Conservation (phyloP, 2,888 invertebrate genomes). For the Pristionchus mayeri region DNA sequence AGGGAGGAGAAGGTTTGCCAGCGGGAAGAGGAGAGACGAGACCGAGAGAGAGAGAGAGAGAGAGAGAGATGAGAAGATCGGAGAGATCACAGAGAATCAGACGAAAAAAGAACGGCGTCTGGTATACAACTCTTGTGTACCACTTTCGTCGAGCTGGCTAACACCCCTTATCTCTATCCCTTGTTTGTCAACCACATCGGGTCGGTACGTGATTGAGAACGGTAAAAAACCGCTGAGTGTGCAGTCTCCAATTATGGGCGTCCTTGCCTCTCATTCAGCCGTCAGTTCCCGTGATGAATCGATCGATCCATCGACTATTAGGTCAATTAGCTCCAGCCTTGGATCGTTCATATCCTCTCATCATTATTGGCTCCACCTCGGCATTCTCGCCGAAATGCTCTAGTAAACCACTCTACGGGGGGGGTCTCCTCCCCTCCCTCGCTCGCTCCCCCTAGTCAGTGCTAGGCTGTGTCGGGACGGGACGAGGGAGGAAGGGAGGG, state of each 20-base stretch:
- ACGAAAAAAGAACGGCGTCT: conserved; percentile 10
- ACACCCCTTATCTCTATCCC: neutral
- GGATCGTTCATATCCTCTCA: neutral
- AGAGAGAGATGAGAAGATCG: conserved; percentile 51
- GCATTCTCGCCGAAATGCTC: neutral
- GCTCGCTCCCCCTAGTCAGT: conserved; percentile 2
- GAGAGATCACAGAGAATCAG: too few species aligned
- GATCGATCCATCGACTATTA: neutral
- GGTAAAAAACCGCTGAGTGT: neutral
- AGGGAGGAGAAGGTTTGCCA: too few species aligned
- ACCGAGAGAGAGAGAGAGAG: conserved; percentile 51
- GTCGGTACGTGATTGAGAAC: too few species aligned
- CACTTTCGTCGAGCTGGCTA: neutral
- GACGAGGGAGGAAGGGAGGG: neutral
- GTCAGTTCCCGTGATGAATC: neutral
- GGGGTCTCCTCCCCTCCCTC: neutral
- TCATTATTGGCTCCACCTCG: too few species aligned
- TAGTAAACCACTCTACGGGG: neutral
- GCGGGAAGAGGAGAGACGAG: conserved; percentile 58
- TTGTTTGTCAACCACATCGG: neutral
- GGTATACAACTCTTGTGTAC: conserved; percentile 16
- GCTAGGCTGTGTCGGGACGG: conserved; percentile 40
- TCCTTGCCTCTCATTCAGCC: neutral
- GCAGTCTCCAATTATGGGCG: neutral
- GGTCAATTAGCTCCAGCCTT: conserved; percentile 22